Evolutionary conservation across 1,140 invertebrate species (phyloP), one percentile per base, ranked within the genome.

Genomic region (Gonioctena quinquepunctata): DNA sequence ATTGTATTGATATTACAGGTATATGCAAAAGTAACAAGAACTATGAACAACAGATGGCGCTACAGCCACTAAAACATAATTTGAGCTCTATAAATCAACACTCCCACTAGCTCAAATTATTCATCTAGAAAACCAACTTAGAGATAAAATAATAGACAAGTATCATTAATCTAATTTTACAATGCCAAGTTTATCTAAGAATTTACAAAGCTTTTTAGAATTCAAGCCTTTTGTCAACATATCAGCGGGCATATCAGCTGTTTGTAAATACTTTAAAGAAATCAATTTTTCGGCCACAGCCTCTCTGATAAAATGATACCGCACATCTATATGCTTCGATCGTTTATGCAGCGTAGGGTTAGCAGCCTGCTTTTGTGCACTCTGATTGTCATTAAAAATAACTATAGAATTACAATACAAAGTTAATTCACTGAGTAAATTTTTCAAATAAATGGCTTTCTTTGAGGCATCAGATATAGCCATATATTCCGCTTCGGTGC

Each of bases 401-500:
- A 60, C 19, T 23, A 75, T 63, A 26, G 42, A 59, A 59, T 7
- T 25, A 11, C 8, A 59, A 23, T 8, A 11, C 5, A 8, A 8
- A 22, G 23, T 23, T 7, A 59, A 23, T 25, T 59, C 56, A 23
- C 7, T 23, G 4, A 59, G 60, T 7, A 81, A 61, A 56, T 71
- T 68, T 48, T 64, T 59, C 16, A 82, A 25, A 69, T 73, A 82
- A 1, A 81, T 70, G 18, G 71, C 50, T 2, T 64, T 66, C 70
- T 72, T 76, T 33, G 66, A 56, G 7, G 71, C 76, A 27, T 78
- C 74, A 26, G 69, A 66, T 11, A 82, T 27, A 5, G 80, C 76
- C 57, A 76, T 70, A 56, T 81, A 83, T 64, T 85, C 84, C 1
- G 81, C 77, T 76, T 84, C 81, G 2, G 78, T 75, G 7, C 74